Evolutionary conservation across 1,140 invertebrate genomes (phyloP).

Genomic region (Adoxophyes honmai): DNA sequence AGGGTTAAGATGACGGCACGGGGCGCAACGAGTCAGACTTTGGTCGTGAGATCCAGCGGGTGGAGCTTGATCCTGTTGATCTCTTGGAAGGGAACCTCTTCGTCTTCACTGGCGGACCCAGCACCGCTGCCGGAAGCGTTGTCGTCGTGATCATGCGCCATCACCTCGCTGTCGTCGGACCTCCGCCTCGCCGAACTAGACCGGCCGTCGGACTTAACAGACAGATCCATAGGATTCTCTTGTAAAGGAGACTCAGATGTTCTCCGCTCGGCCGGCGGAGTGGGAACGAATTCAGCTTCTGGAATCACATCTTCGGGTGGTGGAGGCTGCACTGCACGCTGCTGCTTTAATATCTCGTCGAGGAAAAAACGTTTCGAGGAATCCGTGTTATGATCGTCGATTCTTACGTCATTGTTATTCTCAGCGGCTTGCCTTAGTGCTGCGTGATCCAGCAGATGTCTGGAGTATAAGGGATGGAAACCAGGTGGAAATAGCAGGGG

Average conservation of each 20-base stretch:
- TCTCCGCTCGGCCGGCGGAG: constrained; percentile 63
- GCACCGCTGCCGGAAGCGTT: constrained; percentile 72
- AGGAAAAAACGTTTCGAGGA: constrained; percentile 83
- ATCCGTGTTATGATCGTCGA: constrained; percentile 77
- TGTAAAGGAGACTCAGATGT: constrained; percentile 75
- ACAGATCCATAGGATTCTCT: constrained; percentile 89
- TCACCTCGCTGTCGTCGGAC: constrained; percentile 69
- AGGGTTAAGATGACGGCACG: constrained; percentile 32
- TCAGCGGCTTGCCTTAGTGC: constrained; percentile 67
- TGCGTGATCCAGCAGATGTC: constrained; percentile 78
- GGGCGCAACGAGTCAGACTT: constrained; percentile 63
- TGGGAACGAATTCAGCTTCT: constrained; percentile 66
- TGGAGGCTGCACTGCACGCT: constrained; percentile 67
- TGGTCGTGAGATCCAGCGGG: constrained; percentile 84
- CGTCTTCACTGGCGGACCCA: constrained; percentile 78
- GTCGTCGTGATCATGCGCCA: constrained; percentile 62
- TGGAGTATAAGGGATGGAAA: constrained; percentile 81
- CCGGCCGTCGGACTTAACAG: constrained; percentile 81
- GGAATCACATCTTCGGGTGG: constrained; percentile 64
- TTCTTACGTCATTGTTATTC: constrained; percentile 80
- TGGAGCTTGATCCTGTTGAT: constrained; percentile 77
- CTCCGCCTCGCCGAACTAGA: constrained; percentile 68
- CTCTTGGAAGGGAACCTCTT: constrained; percentile 67
- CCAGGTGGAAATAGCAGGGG: constrained; percentile 81
- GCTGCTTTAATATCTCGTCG: constrained; percentile 84